Evolutionary conservation across 2,797 vertebrate species (phyloP).

Genomic region (Xenopus petersii): DNA sequence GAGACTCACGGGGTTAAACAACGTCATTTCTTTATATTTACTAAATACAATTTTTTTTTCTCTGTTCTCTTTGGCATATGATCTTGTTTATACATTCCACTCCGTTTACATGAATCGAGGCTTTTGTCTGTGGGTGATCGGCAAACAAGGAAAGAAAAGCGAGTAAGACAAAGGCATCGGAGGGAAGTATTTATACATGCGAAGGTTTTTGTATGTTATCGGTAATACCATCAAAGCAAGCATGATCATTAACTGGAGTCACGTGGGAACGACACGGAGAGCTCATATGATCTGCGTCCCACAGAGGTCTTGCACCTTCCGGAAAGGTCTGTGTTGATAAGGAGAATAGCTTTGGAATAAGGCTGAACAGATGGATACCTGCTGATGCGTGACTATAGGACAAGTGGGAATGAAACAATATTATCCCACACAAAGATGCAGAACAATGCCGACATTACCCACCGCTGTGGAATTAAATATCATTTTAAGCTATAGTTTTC

Average conservation of each 20-base stretch:
- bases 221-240: neutral
- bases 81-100: neutral
- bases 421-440: too few relatives aligned
- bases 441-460: too few relatives aligned
- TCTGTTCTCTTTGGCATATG: neutral
- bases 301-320: too few relatives aligned
- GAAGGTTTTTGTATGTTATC: neutral
- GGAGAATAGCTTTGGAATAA: too few relatives aligned
- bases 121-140: neutral
- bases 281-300: too few relatives aligned
- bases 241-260: constrained; percentile 6
- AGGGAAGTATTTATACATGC: neutral
- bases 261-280: neutral
- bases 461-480: too few relatives aligned
- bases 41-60: neutral
- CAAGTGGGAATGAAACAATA: too few relatives aligned
- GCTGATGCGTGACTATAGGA: too few relatives aligned
- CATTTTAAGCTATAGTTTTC: too few relatives aligned
- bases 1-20: neutral
- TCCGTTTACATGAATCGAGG: neutral
- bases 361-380: too few relatives aligned
- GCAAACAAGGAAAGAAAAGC: neutral
- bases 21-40: neutral
- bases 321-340: too few relatives aligned
- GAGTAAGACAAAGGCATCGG: neutral